These are phyloP conservation scores for Aurelia sp. DNA, from an alignment of 30 jellyfish, hydroid and myxozoan species.

Conservation along the genomic window DNA sequence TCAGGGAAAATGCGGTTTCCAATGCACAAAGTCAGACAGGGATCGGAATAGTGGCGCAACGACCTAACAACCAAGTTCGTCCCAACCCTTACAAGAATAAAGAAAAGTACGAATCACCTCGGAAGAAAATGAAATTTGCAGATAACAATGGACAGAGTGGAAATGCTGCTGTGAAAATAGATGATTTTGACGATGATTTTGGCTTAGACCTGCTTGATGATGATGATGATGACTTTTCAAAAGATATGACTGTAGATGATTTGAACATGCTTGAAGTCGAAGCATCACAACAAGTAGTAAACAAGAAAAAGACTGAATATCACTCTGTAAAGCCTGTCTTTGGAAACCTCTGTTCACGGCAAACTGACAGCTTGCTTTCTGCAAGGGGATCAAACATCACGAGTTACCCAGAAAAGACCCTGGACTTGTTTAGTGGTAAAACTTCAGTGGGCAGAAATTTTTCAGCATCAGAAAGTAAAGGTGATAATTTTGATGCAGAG, in stretches of 20 bases:
- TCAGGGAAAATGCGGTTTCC: background rate
- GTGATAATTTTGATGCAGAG: background rate
- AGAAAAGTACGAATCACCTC: slow-evolving; percentile 3
- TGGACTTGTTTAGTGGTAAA: slow-evolving; percentile 37
- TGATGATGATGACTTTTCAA: slow-evolving; percentile 67
- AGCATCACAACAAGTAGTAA: slow-evolving; percentile 35
- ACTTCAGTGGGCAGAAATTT: background rate
- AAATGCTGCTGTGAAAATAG: slow-evolving; percentile 18
- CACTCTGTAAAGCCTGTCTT: background rate
- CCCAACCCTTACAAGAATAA: background rate
- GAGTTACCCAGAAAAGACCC: slow-evolving; percentile 37
- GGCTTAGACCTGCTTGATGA: slow-evolving; percentile 32
- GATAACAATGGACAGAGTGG: background rate
- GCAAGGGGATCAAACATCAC: background rate
- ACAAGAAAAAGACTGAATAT: background rate
- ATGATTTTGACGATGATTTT: slow-evolving; percentile 33
- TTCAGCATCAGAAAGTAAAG: background rate
- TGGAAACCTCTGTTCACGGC: background rate
- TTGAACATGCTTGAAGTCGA: slow-evolving; percentile 49
- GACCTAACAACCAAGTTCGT: background rate
- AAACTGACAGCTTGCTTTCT: slow-evolving; percentile 1
- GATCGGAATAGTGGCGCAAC: background rate
- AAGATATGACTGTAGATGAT: slow-evolving; percentile 52
- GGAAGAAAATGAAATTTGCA: background rate
- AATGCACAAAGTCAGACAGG: background rate